phyloP scores from a whole-genome alignment of 2,888 invertebrate genomes.

The Rapana venosa region DNA sequence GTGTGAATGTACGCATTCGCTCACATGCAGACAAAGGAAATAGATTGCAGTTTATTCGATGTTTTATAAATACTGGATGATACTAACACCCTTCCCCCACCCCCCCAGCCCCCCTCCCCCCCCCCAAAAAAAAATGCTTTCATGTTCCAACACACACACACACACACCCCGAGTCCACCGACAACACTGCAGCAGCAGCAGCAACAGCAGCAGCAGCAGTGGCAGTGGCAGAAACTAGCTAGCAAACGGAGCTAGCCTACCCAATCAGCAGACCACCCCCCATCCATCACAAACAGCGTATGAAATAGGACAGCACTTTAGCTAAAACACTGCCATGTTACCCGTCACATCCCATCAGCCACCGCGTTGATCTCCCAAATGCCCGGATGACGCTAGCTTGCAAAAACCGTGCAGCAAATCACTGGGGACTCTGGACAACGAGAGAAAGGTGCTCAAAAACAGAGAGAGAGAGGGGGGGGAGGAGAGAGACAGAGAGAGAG shows the following conservation, averaged over 20 bases:
- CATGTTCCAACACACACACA: background rate
- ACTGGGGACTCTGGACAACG: conserved; percentile 7
- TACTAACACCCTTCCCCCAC: no score
- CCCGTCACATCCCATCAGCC: conserved; percentile 29
- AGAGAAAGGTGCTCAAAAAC: background rate
- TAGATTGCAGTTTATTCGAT: no score
- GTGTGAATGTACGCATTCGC: background rate
- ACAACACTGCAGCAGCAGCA: background rate
- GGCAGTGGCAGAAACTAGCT: background rate
- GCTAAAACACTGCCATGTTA: conserved; percentile 2
- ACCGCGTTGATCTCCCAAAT: conserved; percentile 25
- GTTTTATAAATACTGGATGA: no score
- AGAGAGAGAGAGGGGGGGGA: background rate
- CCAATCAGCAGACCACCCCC: background rate
- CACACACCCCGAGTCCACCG: background rate
- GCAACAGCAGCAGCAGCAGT: conserved; percentile 3
- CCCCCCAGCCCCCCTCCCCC: no score
- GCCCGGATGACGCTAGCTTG: background rate
- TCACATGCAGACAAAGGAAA: background rate
- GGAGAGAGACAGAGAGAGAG: background rate
- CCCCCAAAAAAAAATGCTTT: no score
- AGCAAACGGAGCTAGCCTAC: background rate
- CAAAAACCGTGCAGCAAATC: background rate
- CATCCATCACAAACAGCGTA: conserved; percentile 24
- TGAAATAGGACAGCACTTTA: conserved; percentile 27